Evolutionary conservation across 1,140 invertebrate species (phyloP), one percentile per base, ranked within the genome.

Genomic region (Drosophila eugracilis): DNA sequence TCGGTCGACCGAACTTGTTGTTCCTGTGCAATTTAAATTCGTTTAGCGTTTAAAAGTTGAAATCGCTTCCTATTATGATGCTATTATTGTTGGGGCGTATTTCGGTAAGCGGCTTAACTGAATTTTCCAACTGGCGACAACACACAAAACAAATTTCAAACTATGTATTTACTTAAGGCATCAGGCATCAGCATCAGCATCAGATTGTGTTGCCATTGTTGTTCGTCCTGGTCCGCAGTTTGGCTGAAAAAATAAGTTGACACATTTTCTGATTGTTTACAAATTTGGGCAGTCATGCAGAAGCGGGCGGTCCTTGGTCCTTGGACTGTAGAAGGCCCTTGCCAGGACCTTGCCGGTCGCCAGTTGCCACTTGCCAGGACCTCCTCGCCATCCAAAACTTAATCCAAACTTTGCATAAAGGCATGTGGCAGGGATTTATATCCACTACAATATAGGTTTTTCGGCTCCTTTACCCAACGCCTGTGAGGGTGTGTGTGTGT

Each of bases 381-480:
- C 34, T 47, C 41, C 37, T 39, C 37, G 44, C 62, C 47, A 28
- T 21, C 60, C 66, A 66, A 85, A 85, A 86, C 81, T 86, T 86
- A 86, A 86, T 88, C 81, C 83, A 78, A 86, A 86, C 78, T 86
- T 86, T 86, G 83, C 81, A 86, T 86, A 86, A 86, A 88, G 75
- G 83, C 83, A 88, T 88, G 77, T 78, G 83, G 70, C 73, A 83
- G 63, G 77, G 81, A 86, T 81, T 86, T 86, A 88, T 86, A 88
- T 73, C 59, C 71, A 70, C 60, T 58, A 79, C 52, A 75, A 54
- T 83, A 73, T 84, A 67, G 76, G 81, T 69, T 74, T 74, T 75
- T 75, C 44, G 69, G 71, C 36, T 70, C 66, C 26, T 34, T 39
- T 50, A 28, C 24, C 28, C 26, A 26, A n/a, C n/a, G 41, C 37